Conservation (phyloP, 2,797 vertebrate genomes). For the Hyperoplus immaculatus region DNA sequence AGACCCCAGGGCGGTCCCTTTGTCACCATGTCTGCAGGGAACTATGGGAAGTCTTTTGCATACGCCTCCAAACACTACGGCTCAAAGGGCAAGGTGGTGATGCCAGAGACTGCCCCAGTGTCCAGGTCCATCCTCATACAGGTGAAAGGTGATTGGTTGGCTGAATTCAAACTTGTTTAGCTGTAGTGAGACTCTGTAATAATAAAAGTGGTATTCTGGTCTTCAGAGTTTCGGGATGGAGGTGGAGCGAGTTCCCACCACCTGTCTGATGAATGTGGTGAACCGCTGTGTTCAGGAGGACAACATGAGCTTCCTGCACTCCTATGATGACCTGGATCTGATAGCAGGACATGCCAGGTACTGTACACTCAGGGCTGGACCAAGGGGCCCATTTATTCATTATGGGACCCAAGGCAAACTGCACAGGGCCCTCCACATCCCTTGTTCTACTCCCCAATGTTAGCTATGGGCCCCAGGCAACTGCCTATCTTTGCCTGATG, state of each 20-base stretch:
- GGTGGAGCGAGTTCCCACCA: conserved; percentile 81
- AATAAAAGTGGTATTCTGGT: background rate
- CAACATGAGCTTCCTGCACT: conserved; percentile 85
- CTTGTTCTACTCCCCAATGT: no score
- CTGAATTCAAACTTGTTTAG: background rate
- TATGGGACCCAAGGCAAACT: no score
- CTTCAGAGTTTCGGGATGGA: conserved; percentile 84
- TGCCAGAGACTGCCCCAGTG: conserved; percentile 85
- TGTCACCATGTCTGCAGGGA: conserved; percentile 88
- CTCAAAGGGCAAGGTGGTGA: conserved; percentile 85
- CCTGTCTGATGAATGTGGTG: conserved; percentile 78
- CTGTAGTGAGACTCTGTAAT: background rate
- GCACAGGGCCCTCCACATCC: no score
- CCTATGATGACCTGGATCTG: conserved; percentile 84
- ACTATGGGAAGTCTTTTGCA: conserved; percentile 88
- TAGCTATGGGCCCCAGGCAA: no score
- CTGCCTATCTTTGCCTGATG: no score
- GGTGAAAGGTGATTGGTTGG: conserved; percentile 60
- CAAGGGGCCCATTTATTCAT: no score
- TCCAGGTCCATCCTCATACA: conserved; percentile 84
- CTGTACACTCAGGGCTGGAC: background rate
- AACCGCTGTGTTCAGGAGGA: conserved; percentile 82
- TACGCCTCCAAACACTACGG: conserved; percentile 85
- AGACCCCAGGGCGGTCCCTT: conserved; percentile 70
- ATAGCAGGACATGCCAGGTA: conserved; percentile 88